phyloP scores from a whole-genome alignment of 2,113 vertebrate genomes.

The Embiotoca jacksoni region DNA sequence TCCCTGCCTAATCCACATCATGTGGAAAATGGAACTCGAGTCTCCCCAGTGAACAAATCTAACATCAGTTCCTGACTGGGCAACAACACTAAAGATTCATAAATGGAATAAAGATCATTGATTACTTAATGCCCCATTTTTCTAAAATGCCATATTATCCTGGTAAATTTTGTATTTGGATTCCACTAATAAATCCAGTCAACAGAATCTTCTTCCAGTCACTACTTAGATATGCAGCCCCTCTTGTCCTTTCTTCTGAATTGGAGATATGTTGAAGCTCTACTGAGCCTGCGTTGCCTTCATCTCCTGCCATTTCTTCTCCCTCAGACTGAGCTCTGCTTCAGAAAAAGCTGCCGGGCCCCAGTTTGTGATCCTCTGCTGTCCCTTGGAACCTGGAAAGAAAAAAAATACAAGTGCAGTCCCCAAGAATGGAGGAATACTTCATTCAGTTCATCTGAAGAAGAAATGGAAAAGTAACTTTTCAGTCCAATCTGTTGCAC shows the following conservation, averaged over 20 bases:
- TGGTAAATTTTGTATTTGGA: background rate
- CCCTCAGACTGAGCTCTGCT: constrained; percentile 89
- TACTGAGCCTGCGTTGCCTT: constrained; percentile 82
- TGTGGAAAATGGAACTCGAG: background rate
- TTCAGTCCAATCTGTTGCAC: too few species aligned
- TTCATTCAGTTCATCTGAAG: too few species aligned
- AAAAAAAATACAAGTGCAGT: background rate
- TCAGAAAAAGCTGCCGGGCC: constrained; percentile 93
- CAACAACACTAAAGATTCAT: background rate
- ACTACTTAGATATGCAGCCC: background rate
- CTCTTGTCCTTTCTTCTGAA: too few species aligned
- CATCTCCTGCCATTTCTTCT: constrained; percentile 93
- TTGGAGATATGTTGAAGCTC: constrained; percentile 10
- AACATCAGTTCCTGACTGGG: too few species aligned
- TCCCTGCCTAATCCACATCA: background rate
- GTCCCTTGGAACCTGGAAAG: constrained; percentile 89
- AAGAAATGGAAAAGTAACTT: too few species aligned
- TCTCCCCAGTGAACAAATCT: background rate
- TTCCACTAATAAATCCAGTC: background rate
- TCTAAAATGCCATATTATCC: constrained; percentile 8
- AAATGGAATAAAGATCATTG: background rate
- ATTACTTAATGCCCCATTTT: constrained; percentile 26
- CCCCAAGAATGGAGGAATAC: background rate
- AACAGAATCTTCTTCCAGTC: background rate
- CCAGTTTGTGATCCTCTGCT: constrained; percentile 93